Base-by-base conservation (phyloP, 1,140 invertebrate species). In the Drosophila pruinosa region DNA sequence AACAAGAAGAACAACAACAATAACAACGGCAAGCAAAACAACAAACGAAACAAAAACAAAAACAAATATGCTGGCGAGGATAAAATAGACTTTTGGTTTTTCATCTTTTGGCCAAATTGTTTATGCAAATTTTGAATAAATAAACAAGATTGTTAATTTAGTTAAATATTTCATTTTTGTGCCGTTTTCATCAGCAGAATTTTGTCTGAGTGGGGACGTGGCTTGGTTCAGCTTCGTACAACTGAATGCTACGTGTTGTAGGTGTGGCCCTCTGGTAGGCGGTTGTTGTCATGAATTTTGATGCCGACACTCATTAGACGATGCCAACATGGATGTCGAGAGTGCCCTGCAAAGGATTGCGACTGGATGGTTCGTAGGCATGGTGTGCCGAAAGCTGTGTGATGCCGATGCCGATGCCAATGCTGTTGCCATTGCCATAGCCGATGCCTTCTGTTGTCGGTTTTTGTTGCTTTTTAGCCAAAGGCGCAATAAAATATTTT, bases 81-180 rank as follows among this genome's bases (percentile, higher is more conserved):
- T 48, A 38, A 78, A 82, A 88, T 88, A 88, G 82, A 89, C 78
- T 88, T 88, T 88, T 88, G 82, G 83, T 88, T 88, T 88, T 89
- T 88, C 82, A 85, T 88, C 82, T 88, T 85, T 86, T n/a, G 75
- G 61, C 78, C 75, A 88, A 88, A 88, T 88, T 88, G 83, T 88
- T 88, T 88, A 88, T 88, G 82, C 82, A 88, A 88, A 88, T 88
- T 82, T 88, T 89, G 82, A 89, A 88, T 88, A 88, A 88, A 88
- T 88, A 88, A 88, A 88, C 82, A 88, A 88, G 78, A 88, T 88
- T 88, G 82, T 88, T 88, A 88, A 88, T 88, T 88, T 89, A 88
- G 82, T 88, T 89, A 88, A 88, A 88, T 88, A 88, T 88, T 88
- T 88, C 82, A 88, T 88, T 88, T 88, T 88, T 88, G 82, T 86